Conservation (phyloP, 2,797 vertebrate genomes). For the Pagetopsis macropterus region DNA sequence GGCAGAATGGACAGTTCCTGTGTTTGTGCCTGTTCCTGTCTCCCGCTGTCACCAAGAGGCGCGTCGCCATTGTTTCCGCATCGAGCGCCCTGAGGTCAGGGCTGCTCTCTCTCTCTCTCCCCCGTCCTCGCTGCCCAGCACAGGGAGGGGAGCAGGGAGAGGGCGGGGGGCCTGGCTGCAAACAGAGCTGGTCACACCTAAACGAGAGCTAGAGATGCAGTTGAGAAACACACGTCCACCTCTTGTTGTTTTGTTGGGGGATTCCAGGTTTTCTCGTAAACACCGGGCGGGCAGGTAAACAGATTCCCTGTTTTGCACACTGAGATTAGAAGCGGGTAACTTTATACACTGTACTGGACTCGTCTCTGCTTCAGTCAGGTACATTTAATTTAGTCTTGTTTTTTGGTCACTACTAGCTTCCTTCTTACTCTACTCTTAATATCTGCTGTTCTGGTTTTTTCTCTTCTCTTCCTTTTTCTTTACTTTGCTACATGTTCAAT, state of each 20-base stretch:
- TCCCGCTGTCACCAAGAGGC: conserved; percentile 84
- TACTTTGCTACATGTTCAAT: background rate
- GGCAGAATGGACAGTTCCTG: conserved; percentile 84
- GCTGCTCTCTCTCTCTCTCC: conserved; percentile 60
- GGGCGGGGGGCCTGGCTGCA: conserved; percentile 51
- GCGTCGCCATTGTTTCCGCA: conserved; percentile 85
- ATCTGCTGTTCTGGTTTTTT: background rate
- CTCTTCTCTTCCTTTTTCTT: background rate
- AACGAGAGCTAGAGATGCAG: conserved; percentile 36
- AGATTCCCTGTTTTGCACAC: conserved; percentile 69
- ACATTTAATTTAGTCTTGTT: background rate
- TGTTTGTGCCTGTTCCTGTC: conserved; percentile 89
- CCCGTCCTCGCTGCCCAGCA: conserved; percentile 38
- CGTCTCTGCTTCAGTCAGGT: conserved; percentile 8
- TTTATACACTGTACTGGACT: conserved; percentile 11
- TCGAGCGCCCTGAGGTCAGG: conserved; percentile 66
- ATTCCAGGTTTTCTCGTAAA: conserved; percentile 78
- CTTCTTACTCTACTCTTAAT: background rate
- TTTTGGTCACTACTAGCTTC: background rate
- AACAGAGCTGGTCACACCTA: conserved; percentile 64
- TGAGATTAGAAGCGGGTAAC: conserved; percentile 35
- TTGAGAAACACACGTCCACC: conserved; percentile 69
- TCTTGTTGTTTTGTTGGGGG: conserved; percentile 74
- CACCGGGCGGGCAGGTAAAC: conserved; percentile 74
- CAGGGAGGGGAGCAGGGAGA: conserved; percentile 40